Evolutionary conservation across 2,113 vertebrate genomes (phyloP).

Genomic region (Leptobrachium leishanense): DNA sequence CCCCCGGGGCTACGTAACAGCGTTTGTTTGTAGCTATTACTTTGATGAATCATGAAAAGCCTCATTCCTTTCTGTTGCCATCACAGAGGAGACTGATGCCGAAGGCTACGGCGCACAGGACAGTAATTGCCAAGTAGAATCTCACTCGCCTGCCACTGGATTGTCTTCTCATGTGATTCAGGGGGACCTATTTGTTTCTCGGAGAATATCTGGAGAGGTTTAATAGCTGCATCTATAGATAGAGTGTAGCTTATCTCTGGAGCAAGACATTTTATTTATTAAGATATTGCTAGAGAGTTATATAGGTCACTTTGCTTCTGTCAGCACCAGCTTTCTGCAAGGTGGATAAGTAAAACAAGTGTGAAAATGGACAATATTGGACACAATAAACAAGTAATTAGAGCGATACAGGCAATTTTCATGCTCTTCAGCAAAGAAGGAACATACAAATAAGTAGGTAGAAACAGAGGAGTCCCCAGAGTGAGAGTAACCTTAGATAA

Average conservation of each 20-base stretch:
- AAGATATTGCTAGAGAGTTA: too few species aligned
- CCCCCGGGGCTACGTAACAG: slow-evolving; percentile 48
- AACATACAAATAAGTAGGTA: too few species aligned
- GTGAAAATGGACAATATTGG: too few species aligned
- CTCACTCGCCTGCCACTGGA: slow-evolving; percentile 15
- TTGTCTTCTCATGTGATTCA: slow-evolving; percentile 9
- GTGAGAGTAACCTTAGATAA: too few species aligned
- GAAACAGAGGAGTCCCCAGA: too few species aligned
- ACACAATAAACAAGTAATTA: too few species aligned
- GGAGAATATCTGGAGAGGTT: slow-evolving; percentile 2
- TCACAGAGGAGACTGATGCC: slow-evolving; percentile 50
- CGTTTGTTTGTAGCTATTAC: slow-evolving; percentile 40
- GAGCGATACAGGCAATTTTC: too few species aligned
- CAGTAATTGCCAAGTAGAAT: slow-evolving; percentile 39
- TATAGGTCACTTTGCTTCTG: too few species aligned
- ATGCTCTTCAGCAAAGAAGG: too few species aligned
- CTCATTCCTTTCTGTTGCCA: slow-evolving; percentile 54
- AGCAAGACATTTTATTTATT: too few species aligned
- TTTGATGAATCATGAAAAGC: slow-evolving; percentile 52
- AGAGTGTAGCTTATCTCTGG: background rate
- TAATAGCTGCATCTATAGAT: background rate
- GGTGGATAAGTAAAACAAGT: too few species aligned
- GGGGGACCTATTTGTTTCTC: slow-evolving; percentile 16
- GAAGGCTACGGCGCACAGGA: slow-evolving; percentile 43
- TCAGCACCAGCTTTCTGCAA: too few species aligned